Conservation (phyloP, 2,113 vertebrate genomes). For the Stigmatopora argus region DNA sequence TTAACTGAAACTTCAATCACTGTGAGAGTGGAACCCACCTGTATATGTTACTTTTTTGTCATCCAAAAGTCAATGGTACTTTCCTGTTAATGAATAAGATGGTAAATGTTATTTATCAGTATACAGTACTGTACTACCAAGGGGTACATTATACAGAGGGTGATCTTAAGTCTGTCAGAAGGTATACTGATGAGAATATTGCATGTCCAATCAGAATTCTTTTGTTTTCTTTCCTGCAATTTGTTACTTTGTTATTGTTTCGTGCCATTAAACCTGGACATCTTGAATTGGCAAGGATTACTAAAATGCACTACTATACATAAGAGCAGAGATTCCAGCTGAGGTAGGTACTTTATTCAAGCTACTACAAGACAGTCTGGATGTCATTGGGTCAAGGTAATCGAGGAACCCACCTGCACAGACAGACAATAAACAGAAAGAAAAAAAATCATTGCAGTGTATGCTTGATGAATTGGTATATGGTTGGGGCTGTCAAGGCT, state of each 20-base stretch:
- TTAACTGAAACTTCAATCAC: too few relatives aligned
- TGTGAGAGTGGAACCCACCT: too few relatives aligned
- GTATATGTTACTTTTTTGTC: too few relatives aligned
- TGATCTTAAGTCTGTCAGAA: too few relatives aligned
- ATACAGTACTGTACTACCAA: too few relatives aligned
- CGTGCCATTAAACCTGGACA: background rate
- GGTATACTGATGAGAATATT: background rate
- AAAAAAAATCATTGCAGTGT: background rate
- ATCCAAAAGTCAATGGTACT: too few relatives aligned
- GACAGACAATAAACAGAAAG: background rate
- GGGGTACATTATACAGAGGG: too few relatives aligned
- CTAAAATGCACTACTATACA: background rate
- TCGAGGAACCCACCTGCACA: background rate
- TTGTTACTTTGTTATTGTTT: background rate
- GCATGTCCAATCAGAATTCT: background rate
- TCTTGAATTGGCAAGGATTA: background rate
- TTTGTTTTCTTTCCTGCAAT: background rate
- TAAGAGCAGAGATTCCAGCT: background rate
- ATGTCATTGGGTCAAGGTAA: background rate
- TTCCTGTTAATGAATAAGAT: too few relatives aligned
- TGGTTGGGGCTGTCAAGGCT: background rate
- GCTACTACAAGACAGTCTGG: background rate
- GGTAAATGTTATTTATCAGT: too few relatives aligned
- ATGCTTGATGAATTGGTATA: background rate
- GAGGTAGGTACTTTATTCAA: background rate